A percentile compares a stretch with the other conserved stretches of the same genome.
Evolutionary conservation across 2,113 vertebrate genomes (phyloP).

Genomic region (Oxygymnocypris stewartii): DNA sequence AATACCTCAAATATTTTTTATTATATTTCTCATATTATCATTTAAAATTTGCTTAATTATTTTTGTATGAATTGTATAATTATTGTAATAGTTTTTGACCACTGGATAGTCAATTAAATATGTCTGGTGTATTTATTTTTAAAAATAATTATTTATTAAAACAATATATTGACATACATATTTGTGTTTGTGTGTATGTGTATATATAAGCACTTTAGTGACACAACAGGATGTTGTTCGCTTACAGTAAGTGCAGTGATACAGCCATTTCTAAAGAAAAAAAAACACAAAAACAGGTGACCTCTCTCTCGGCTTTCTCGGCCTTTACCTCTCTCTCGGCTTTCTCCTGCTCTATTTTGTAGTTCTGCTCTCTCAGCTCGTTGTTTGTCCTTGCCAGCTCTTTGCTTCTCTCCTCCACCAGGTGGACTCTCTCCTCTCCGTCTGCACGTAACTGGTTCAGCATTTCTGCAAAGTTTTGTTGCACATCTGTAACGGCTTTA

Average conservation of each 20-base stretch:
- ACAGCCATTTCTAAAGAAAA: neutral
- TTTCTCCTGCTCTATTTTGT: slow-evolving; percentile 86
- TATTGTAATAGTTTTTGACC: too few relatives aligned
- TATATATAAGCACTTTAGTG: too few relatives aligned
- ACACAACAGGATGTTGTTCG: too few relatives aligned
- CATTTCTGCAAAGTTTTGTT: slow-evolving; percentile 85
- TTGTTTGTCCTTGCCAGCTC: slow-evolving; percentile 80
- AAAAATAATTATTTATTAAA: too few relatives aligned
- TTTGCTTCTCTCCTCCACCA: slow-evolving; percentile 86
- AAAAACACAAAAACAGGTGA: neutral
- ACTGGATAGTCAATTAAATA: too few relatives aligned
- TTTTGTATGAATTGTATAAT: too few relatives aligned
- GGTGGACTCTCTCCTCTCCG: slow-evolving; percentile 79
- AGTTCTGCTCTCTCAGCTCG: slow-evolving; percentile 82
- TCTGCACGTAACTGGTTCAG: slow-evolving; percentile 82
- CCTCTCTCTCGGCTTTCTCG: too few relatives aligned
- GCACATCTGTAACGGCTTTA: slow-evolving; percentile 81
- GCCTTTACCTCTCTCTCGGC: slow-evolving; percentile 83
- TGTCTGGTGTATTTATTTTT: too few relatives aligned
- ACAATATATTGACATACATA: too few relatives aligned
- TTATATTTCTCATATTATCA: too few relatives aligned
- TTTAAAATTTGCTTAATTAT: too few relatives aligned
- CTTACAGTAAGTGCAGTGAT: neutral
- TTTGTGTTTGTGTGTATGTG: too few relatives aligned
- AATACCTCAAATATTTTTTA: neutral